Conservation (phyloP, 2,797 vertebrate genomes). For the Manis javanica region DNA sequence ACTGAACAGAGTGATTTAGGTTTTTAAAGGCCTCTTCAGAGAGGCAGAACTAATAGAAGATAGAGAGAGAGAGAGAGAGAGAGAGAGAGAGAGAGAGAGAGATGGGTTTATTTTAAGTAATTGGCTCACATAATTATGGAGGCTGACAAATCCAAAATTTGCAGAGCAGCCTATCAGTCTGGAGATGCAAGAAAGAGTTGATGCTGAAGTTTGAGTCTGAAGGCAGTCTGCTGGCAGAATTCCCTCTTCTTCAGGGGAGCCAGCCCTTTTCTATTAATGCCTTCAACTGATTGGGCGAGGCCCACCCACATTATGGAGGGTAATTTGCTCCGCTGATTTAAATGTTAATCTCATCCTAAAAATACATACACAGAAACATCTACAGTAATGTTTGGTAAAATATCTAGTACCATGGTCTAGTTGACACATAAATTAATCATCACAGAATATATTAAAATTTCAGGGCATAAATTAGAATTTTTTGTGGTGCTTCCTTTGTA, state of each 20-base stretch:
- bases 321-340: background rate
- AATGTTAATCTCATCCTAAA: constrained; percentile 3
- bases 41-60: background rate
- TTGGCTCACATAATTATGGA: background rate
- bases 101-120: background rate
- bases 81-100: no score
- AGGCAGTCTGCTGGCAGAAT: background rate
- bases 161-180: background rate
- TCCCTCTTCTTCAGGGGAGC: background rate
- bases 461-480: background rate
- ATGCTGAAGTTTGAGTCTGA: background rate
- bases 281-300: background rate
- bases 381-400: background rate
- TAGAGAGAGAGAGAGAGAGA: no score
- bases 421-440: background rate
- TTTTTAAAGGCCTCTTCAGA: background rate
- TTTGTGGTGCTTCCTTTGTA: background rate
- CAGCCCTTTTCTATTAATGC: background rate
- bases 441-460: background rate
- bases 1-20: background rate
- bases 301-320: background rate
- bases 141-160: background rate
- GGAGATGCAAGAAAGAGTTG: background rate
- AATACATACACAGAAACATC: background rate
- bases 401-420: background rate